These are phyloP conservation scores for Trachelus iudaicus DNA, from an alignment of 2,888 invertebrate species.

Conservation along the genomic window DNA sequence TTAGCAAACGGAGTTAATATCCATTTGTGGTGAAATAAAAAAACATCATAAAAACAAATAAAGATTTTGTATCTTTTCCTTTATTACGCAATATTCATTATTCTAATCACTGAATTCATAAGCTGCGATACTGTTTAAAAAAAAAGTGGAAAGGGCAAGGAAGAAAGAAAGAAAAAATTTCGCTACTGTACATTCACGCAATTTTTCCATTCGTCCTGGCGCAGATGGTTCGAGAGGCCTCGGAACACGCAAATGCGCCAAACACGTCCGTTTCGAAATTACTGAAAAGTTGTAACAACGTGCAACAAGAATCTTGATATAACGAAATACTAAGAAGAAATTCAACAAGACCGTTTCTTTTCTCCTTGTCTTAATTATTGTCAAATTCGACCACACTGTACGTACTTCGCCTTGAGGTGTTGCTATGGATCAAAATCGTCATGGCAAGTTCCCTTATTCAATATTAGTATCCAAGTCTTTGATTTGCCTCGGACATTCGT, in stretches of 20 bases:
- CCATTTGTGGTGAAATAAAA: neutral
- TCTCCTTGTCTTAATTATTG: neutral
- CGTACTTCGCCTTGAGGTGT: constrained; percentile 43
- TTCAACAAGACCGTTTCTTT: neutral
- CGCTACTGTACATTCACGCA: neutral
- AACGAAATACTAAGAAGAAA: neutral
- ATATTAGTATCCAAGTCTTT: neutral
- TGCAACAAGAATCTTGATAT: neutral
- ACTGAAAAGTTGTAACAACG: neutral
- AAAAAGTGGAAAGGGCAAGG: neutral
- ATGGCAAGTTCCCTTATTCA: neutral
- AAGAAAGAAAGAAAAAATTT: neutral
- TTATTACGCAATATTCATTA: neutral
- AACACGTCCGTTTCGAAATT: neutral
- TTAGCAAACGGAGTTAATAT: neutral
- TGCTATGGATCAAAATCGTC: constrained; percentile 15
- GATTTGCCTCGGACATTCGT: constrained; percentile 4
- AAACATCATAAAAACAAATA: neutral
- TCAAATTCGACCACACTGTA: neutral
- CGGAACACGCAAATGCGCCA: neutral
- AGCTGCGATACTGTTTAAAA: neutral
- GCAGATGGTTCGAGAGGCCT: neutral
- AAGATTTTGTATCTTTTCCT: neutral
- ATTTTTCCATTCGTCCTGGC: neutral
- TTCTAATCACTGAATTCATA: neutral